Evolutionary conservation across 2,113 vertebrate genomes (phyloP).

Genomic region (Tamias sibiricus): DNA sequence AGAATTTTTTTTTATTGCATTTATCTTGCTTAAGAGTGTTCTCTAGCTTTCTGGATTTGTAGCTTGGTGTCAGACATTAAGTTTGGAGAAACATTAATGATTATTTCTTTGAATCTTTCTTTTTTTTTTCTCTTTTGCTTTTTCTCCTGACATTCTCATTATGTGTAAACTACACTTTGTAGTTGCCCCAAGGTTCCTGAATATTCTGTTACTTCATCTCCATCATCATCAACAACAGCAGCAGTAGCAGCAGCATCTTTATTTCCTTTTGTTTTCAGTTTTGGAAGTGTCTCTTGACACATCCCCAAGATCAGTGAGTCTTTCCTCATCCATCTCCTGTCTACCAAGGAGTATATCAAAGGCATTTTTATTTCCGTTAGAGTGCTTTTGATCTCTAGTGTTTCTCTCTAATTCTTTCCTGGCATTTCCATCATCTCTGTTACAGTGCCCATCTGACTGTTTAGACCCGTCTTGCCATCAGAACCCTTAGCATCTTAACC

Average conservation of each 20-base stretch:
- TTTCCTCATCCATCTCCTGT: neutral
- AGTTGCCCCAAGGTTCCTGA: neutral
- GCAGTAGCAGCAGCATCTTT: neutral
- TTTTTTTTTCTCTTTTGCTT: neutral
- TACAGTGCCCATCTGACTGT: neutral
- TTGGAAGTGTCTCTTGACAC: neutral
- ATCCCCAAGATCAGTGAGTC: too few species aligned
- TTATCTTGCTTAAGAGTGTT: neutral
- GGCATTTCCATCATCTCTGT: too few species aligned
- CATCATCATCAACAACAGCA: neutral
- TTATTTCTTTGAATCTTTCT: neutral
- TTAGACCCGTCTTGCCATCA: neutral
- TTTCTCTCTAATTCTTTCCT: neutral
- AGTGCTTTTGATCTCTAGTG: neutral
- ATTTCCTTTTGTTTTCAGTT: neutral
- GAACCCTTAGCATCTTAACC: too few species aligned
- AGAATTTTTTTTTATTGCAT: neutral
- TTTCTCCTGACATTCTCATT: neutral
- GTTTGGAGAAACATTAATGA: too few species aligned
- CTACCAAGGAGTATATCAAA: neutral
- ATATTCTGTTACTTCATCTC: neutral
- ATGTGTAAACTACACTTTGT: neutral
- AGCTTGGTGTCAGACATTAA: neutral
- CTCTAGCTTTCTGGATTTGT: neutral
- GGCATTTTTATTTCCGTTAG: neutral